phyloP scores from a whole-genome alignment of 2,888 invertebrate genomes.

The Eupithecia pulchellata region DNA sequence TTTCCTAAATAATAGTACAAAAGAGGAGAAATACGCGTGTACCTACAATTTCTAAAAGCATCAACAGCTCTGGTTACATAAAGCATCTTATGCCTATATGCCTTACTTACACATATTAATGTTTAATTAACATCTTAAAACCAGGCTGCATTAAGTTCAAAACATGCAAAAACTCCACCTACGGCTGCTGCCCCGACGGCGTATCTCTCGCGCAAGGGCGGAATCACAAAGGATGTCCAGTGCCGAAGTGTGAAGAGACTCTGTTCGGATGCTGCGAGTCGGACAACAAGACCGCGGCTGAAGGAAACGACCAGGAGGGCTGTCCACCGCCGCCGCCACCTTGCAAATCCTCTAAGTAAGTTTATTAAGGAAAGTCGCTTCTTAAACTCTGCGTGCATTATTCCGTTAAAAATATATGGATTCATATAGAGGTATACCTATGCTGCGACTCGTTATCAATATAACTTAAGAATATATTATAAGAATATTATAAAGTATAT shows the following conservation, averaged over 20 bases:
- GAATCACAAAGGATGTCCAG: conserved; percentile 90
- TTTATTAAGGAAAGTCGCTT: not conserved
- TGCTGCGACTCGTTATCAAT: no score
- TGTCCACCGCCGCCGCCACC: conserved; percentile 89
- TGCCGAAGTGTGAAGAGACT: conserved; percentile 89
- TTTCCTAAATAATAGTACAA: no score
- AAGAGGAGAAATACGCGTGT: no score
- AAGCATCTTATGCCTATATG: no score
- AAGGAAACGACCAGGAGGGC: conserved; percentile 93
- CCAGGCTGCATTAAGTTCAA: conserved; percentile 88
- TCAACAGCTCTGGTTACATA: no score
- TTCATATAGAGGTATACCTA: no score
- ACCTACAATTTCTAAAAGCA: no score
- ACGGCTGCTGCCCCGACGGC: conserved; percentile 93
- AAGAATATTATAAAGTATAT: no score
- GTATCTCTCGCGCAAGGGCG: conserved; percentile 91
- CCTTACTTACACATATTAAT: not conserved
- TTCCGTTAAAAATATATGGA: no score
- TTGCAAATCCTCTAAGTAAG: conserved; percentile 85
- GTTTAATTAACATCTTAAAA: not conserved
- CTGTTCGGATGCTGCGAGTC: conserved; percentile 93
- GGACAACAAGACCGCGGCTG: conserved; percentile 90
- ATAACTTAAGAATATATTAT: no score
- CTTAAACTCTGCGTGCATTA: no score
- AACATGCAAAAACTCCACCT: conserved; percentile 91